Base-by-base conservation (phyloP, 2,888 invertebrate species). In the Neoaliturus tenellus region DNA sequence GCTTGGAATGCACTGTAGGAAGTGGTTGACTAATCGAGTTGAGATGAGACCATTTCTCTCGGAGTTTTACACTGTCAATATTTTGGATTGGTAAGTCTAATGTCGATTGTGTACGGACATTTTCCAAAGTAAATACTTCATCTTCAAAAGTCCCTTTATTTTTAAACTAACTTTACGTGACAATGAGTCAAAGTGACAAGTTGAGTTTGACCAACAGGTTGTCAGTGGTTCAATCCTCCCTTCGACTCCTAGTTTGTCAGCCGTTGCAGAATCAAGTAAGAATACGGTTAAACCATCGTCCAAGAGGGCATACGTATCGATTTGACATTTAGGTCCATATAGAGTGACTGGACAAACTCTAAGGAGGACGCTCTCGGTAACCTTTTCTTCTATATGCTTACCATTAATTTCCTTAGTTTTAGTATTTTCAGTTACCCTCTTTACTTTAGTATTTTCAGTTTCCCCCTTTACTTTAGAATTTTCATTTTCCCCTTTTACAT, bases 221-320 rank as follows among this genome's bases (percentile, higher is more conserved):
- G n/a, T n/a, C n/a, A n/a, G n/a, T n/a, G n/a, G n/a, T n/a, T n/a
- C n/a, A n/a, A n/a, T n/a, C n/a, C n/a, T n/a, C 20, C 78, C 78
- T 17, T 78, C 78, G 31, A 78, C 41, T 23, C 48, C 48, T 20
- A 73, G n/a, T n/a, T 39, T 39, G 35, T 48, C 48, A 8, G 78
- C 41, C 23, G 48, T 28, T 25, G 39, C 23, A 23, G 31, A 44
- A 48, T 78, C 44, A 28, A 78, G 41, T 6, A 78, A 28, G 23
- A 48, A 41, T n/a, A 78, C 17, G 17, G 78, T 78, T 17, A 48
- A 78, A 28, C 78, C 78, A 20, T 78, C 78, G 25, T 78, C 78
- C 10, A 78, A 44, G 20, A 78, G 48, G 17, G 78, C 78, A 44
- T 78, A 44, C 4, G 78, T 78, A 44, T 78, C 44, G 44, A 78